Evolutionary conservation across 2,888 invertebrate genomes (phyloP).

Genomic region (Cryptocheilus praepositus): DNA sequence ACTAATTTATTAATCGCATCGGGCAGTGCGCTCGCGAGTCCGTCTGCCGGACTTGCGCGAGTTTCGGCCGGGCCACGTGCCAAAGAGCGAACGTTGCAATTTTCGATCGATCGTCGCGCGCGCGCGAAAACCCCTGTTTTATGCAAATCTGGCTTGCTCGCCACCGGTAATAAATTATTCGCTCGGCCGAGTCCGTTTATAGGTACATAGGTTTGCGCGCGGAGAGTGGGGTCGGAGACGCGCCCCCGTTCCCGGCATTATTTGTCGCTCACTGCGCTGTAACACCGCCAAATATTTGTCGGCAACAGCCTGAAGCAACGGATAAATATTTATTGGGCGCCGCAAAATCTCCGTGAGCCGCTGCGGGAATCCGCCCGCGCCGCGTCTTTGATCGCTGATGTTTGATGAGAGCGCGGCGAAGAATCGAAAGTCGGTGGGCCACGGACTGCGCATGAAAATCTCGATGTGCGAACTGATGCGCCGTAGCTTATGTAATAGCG

Average conservation of each 20-base stretch:
- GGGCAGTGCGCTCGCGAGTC: neutral
- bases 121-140: constrained; percentile 60
- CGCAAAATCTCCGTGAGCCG: constrained; percentile 31
- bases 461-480: no score
- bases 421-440: no score
- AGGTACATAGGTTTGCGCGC: constrained; percentile 41
- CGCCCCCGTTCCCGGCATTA: constrained; percentile 37
- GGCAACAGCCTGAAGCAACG: constrained; percentile 51
- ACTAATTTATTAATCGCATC: constrained; percentile 58
- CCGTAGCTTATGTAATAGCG: no score
- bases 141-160: constrained; percentile 58
- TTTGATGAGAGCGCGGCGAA: no score
- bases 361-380: neutral
- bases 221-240: constrained; percentile 9
- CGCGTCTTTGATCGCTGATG: no score
- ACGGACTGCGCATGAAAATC: no score
- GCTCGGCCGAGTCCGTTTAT: constrained; percentile 54
- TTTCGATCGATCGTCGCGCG: constrained; percentile 49
- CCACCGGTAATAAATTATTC: constrained; percentile 62
- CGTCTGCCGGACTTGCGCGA: neutral
- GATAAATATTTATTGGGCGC: constrained; percentile 56
- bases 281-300: constrained; percentile 59
- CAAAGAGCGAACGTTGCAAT: constrained; percentile 53
- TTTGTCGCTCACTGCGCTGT: constrained; percentile 56
- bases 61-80: constrained; percentile 20